Conservation (phyloP, 2,797 vertebrate species). For the Parambassis ranga region DNA sequence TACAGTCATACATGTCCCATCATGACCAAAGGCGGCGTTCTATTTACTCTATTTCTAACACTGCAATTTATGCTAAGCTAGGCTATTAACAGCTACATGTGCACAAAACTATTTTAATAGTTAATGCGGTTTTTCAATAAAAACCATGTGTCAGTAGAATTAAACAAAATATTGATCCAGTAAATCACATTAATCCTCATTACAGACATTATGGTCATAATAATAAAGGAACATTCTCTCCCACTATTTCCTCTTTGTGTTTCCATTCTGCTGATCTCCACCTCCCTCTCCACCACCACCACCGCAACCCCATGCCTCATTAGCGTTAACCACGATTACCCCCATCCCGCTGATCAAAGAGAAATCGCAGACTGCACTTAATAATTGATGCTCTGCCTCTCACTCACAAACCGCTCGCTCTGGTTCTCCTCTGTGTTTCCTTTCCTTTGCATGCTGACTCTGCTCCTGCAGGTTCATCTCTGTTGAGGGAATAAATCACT, state of each 20-base stretch:
- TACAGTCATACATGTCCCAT: no score
- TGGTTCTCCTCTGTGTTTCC: background rate
- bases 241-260: background rate
- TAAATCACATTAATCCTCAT: background rate
- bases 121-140: no score
- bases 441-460: background rate
- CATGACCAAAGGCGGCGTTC: no score
- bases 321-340: slow-evolving; percentile 39
- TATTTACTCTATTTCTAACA: no score
- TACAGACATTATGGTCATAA: background rate
- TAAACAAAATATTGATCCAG: background rate
- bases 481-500: slow-evolving; percentile 56
- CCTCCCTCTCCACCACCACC: slow-evolving; percentile 1
- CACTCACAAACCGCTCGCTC: background rate
- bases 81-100: no score
- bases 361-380: slow-evolving; percentile 29
- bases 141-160: no score
- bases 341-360: slow-evolving; percentile 42
- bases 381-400: slow-evolving; percentile 51
- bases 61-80: no score
- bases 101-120: no score
- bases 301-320: slow-evolving; percentile 48
- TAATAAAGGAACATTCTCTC: background rate
- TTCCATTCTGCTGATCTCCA: background rate
- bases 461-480: background rate